Base-by-base conservation (phyloP, 2,113 vertebrate genomes). In the Athene cunicularia region DNA sequence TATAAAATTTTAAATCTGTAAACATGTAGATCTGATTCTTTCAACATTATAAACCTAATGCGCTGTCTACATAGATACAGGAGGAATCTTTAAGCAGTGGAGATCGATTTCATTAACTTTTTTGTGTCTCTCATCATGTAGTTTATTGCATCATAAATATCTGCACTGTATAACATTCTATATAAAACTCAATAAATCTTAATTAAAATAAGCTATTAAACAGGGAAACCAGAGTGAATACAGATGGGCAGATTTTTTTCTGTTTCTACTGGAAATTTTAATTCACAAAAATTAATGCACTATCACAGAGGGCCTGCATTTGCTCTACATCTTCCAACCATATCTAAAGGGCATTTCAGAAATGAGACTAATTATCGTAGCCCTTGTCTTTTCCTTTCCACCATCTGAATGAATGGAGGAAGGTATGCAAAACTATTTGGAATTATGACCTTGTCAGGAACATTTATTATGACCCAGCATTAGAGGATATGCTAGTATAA, bases 141-240 rank as follows among this genome's bases (percentile, higher is more conserved):
- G n/a, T 88, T 94, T 92, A 88, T 88, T 86, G 37, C 55, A 76
- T 88, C 47, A 77, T 92, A 81, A 88, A 74, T 77, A 73, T 39
- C 37, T 76, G 6, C 12, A 58, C 49, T 94, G 37, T 81, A 27
- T 84, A 79, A 52, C 37, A 49, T 35, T 77, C 20, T 68, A 16
- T 75, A 27, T 76, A 92, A 86, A 90, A 52, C 58, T 88, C 63
- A 62, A 64, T 66, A 80, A 91, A 88, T 81, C 55, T 58, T 90
- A 21, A 68, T 87, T 72, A 75, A 86, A 93, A 82, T 56, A 80
- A 95, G 8, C 19, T 49, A 73, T 35, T 70, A 81, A 90, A 83
- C 50, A 76, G 45, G 17, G 62, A 88, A 76, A 88, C 12, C 19
- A 76, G 60, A 91, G 62, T 47, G 8, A 87, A 60, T 91, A 30